Base-by-base conservation (phyloP, 1,140 invertebrate species). In the Drepana arcuata region DNA sequence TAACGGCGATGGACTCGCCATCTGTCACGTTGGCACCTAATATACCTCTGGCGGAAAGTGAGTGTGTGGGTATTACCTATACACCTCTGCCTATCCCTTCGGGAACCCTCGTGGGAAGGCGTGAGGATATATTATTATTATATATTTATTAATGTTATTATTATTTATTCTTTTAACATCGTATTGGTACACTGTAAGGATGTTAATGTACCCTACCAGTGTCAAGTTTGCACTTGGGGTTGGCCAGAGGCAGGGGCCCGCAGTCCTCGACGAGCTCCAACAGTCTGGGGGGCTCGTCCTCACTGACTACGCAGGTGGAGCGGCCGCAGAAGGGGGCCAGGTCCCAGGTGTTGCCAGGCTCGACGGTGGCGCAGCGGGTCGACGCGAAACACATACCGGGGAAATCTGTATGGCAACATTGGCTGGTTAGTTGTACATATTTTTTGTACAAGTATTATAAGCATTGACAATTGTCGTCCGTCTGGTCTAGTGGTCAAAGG, bases 331-430 rank as follows among this genome's bases (percentile, higher is more conserved):
- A 95, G 1, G 93, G 93, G 5, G 89, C 84, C 47, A 95, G 68
- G 16, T 94, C 92, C 93, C 93, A 95, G 14, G 89, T 85, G 72
- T 94, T 91, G 23, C 89, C 89, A 16, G 92, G 91, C 63, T 94
- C 92, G 15, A 95, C 89, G 9, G 93, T 95, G 1, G 92, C 91
- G 68, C 93, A 95, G 42, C 88, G 89, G n/a, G 93, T 95, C 0
- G 92, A 94, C 1, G 93, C 93, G 77, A 95, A 95, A 62, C 93
- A 95, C 85, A 93, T 88, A 6, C 91, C 92, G 26, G 93, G 93
- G 86, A 95, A 95, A 84, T 95, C 93, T 95, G 81, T 26, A 26
- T 21, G 9, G 18, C 18, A 21, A 5, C 4, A 21, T 4, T 9
- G 9, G 18, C 18, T 21, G 4, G 9, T 21, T 21, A 21, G 9